These are phyloP conservation scores for Nematostella vectensis DNA, from an alignment of 92 coral and sea anemone genomes.

Conservation along the genomic window DNA sequence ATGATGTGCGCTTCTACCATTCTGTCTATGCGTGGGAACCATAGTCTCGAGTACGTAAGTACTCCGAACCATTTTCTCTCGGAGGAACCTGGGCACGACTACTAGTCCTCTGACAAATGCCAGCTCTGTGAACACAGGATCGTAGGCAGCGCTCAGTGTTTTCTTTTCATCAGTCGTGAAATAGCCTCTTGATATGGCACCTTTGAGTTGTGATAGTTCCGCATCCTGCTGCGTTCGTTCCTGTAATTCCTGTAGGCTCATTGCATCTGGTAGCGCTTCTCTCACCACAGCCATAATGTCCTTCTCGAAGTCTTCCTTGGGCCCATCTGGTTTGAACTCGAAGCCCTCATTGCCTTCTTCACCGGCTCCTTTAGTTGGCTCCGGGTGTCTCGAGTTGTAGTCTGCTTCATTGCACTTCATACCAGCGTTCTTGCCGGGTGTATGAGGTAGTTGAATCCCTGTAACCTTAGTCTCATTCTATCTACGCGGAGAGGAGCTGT, in stretches of 20 bases:
- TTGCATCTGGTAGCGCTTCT: conserved; percentile 9
- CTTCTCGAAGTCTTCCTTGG: conserved; percentile 4
- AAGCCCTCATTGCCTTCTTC: no score
- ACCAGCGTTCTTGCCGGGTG: conserved; percentile 27
- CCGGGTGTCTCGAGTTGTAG: conserved; percentile 27
- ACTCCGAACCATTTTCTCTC: conserved; percentile 30
- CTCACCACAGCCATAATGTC: conserved; percentile 4
- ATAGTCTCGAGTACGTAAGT: conserved; percentile 15
- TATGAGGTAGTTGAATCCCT: conserved; percentile 28
- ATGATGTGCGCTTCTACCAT: conserved; percentile 25
- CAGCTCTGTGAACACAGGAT: conserved; percentile 30
- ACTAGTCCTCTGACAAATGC: conserved; percentile 31
- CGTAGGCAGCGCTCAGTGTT: conserved; percentile 13
- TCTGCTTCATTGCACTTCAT: conserved; percentile 22
- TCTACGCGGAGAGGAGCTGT: conserved; percentile 9
- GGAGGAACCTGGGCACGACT: conserved; percentile 8
- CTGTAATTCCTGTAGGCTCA: conserved; percentile 2
- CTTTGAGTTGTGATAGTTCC: conserved; percentile 26
- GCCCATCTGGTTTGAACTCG: not conserved
- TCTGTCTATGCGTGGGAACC: conserved; percentile 34
- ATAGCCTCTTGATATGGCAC: conserved; percentile 22
- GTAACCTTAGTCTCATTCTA: conserved; percentile 18
- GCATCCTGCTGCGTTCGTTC: conserved; percentile 2
- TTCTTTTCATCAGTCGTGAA: conserved; percentile 9
- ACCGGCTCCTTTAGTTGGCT: no score